These are phyloP conservation scores for Lottia scabra DNA, from an alignment of 2,888 invertebrate species.

Conservation along the genomic window DNA sequence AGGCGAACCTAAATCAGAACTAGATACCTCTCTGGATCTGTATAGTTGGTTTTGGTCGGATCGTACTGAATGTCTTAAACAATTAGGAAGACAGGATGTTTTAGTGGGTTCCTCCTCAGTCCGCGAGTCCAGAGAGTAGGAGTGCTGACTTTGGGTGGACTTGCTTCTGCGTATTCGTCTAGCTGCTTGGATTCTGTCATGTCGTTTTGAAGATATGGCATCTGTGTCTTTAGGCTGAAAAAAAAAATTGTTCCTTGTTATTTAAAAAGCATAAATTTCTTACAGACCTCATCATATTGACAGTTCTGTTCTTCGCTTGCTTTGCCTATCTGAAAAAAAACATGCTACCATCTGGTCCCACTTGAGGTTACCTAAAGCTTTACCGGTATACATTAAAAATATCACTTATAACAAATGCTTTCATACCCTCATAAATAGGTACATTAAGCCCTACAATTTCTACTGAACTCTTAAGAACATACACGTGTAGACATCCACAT, in stretches of 20 bases:
- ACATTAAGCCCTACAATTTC: no score
- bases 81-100: constrained; percentile 60
- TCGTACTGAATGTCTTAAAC: constrained; percentile 56
- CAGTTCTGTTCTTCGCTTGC: no score
- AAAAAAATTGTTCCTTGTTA: background rate
- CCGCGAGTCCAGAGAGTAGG: constrained; percentile 45
- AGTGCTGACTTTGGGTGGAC: constrained; percentile 52
- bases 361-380: no score
- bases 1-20: constrained; percentile 51
- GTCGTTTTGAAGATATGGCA: constrained; percentile 53
- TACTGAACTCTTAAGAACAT: no score
- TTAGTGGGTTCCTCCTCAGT: constrained; percentile 41
- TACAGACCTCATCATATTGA: no score
- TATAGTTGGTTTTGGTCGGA: constrained; percentile 31
- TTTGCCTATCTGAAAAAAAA: no score
- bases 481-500: no score
- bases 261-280: no score
- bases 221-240: constrained; percentile 61
- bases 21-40: constrained; percentile 36
- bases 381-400: no score
- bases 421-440: no score
- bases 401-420: no score
- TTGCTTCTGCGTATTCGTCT: constrained; percentile 54
- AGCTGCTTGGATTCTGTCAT: constrained; percentile 58
- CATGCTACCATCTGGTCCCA: no score